Evolutionary conservation across 2,797 vertebrate genomes (phyloP).

Genomic region (Avahi laniger): DNA sequence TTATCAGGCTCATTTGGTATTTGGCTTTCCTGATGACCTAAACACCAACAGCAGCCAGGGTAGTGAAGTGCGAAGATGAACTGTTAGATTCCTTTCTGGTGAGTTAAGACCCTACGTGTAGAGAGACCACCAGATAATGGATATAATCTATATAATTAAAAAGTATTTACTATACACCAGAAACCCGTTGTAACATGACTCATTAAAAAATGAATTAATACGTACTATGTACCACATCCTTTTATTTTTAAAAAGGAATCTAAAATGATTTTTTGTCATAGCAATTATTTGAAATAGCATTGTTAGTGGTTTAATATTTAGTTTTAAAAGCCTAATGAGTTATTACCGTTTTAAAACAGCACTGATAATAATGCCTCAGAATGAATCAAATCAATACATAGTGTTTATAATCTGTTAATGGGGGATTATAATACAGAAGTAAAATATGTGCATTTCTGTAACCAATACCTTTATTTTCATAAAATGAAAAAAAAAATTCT

Average conservation of each 20-base stretch:
- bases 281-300: constrained; percentile 15
- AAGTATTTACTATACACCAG: background rate
- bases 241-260: background rate
- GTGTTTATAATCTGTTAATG: background rate
- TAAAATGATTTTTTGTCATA: background rate
- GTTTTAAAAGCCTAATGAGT: background rate
- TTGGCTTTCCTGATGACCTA: background rate
- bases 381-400: background rate
- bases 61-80: background rate
- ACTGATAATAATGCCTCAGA: background rate
- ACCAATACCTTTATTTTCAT: background rate
- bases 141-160: background rate
- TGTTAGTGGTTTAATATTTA: background rate
- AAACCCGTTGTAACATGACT: background rate
- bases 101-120: background rate
- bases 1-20: background rate
- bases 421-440: background rate
- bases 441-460: background rate
- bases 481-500: constrained; percentile 14
- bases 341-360: constrained; percentile 2
- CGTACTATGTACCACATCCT: background rate
- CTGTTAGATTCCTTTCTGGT: background rate
- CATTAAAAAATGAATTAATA: background rate
- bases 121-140: background rate
- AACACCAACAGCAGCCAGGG: background rate